Conservation (phyloP, 1,140 invertebrate genomes). For the Zelostemma sp. region DNA sequence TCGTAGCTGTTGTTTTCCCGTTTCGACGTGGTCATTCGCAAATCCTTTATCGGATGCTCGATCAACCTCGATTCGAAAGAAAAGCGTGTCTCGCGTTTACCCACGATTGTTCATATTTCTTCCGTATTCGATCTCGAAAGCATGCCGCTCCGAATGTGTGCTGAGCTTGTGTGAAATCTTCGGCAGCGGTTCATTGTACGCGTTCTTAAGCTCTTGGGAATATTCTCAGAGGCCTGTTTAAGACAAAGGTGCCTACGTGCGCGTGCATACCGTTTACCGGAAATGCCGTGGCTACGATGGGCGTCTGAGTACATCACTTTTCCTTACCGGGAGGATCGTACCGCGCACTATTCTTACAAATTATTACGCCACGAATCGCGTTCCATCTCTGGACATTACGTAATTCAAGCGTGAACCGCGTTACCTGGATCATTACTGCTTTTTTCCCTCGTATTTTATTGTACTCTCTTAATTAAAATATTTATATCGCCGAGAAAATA, state of each 20-base stretch:
- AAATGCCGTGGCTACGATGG: conserved; percentile 54
- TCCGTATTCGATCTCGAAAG: conserved; percentile 26
- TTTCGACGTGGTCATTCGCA: background rate
- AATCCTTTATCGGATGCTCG: conserved; percentile 29
- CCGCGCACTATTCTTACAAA: conserved; percentile 7
- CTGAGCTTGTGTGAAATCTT: conserved; percentile 56
- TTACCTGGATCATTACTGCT: background rate
- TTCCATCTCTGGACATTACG: conserved; percentile 20
- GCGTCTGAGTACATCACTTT: conserved; percentile 57
- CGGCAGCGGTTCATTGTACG: conserved; percentile 60
- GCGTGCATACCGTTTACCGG: conserved; percentile 64
- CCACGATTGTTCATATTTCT: conserved; percentile 20
- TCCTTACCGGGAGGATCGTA: conserved; percentile 35
- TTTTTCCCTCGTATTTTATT: background rate
- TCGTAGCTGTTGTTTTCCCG: no score
- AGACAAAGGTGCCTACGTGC: conserved; percentile 57
- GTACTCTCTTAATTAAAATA: conserved; percentile 4
- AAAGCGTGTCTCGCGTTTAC: conserved; percentile 5
- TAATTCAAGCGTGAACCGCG: background rate
- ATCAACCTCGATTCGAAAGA: conserved; percentile 22
- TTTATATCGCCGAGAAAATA: background rate
- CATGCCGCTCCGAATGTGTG: conserved; percentile 1
- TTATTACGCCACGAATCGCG: conserved; percentile 25
- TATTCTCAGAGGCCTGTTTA: conserved; percentile 60
- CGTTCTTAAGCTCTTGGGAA: conserved; percentile 60